phyloP scores from a whole-genome alignment of 2,797 vertebrate genomes.

The Melanogrammus aeglefinus region DNA sequence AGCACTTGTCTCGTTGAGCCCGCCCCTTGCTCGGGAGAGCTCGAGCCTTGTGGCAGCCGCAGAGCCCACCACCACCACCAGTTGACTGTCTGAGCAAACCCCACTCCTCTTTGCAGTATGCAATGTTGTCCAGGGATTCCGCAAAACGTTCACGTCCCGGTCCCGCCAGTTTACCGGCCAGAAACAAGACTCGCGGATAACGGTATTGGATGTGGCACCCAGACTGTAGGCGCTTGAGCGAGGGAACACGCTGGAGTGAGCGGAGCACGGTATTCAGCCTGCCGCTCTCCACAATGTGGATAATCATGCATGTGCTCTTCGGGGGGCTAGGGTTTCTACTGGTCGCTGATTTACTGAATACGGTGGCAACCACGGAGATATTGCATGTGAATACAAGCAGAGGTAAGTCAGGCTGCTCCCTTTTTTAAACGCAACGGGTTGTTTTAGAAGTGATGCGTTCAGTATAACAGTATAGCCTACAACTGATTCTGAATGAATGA shows the following conservation, averaged over 20 bases:
- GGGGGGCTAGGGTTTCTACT: constrained; percentile 83
- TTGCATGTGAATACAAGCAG: constrained; percentile 78
- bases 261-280: constrained; percentile 56
- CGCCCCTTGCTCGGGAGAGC: constrained; percentile 64
- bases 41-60: constrained; percentile 43
- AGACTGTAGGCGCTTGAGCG: constrained; percentile 49
- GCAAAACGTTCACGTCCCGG: constrained; percentile 70
- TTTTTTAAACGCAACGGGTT: too few species aligned
- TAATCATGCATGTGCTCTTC: constrained; percentile 89
- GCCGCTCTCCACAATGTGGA: constrained; percentile 68
- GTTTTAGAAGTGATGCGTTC: too few species aligned
- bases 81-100: constrained; percentile 58
- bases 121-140: constrained; percentile 70
- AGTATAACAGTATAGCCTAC: too few species aligned
- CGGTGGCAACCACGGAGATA: constrained; percentile 74
- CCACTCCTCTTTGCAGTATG: constrained; percentile 69
- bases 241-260: constrained; percentile 22
- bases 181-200: constrained; percentile 64
- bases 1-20: constrained; percentile 63
- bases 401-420: constrained; percentile 74
- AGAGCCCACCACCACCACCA: constrained; percentile 42
- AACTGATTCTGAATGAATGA: constrained; percentile 72
- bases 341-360: constrained; percentile 77
- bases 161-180: constrained; percentile 61
- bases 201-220: constrained; percentile 70